A percentile compares a stretch with the other conserved stretches of the same genome.
Evolutionary conservation across 2,888 invertebrate genomes (phyloP).

Genomic region (Cecidostiba fungosa): DNA sequence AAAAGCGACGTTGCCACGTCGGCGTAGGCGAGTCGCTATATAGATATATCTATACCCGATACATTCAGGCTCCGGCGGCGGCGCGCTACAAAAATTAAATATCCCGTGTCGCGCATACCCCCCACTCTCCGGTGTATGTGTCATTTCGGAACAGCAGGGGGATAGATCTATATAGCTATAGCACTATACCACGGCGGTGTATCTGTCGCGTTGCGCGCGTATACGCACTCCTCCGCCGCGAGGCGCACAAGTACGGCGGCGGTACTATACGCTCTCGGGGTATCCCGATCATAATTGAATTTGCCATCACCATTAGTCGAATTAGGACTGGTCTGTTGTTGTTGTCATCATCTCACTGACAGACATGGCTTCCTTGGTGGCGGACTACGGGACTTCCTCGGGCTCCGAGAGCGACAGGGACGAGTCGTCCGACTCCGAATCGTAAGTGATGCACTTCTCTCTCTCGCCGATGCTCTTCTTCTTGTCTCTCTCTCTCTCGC

Average conservation of each 20-base stretch:
- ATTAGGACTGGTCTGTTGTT: not conserved
- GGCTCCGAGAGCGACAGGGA: slow-evolving; percentile 82
- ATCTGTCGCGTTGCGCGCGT: not conserved
- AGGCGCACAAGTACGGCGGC: slow-evolving; percentile 23
- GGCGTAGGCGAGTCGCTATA: not conserved
- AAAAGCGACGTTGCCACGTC: slow-evolving; percentile 9
- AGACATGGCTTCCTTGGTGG: slow-evolving; percentile 85
- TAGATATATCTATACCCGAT: not conserved
- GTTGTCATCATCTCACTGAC: not conserved
- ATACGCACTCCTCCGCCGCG: slow-evolving; percentile 39
- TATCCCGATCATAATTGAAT: slow-evolving; percentile 34
- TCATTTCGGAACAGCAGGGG: too few species aligned
- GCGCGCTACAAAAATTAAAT: not conserved
- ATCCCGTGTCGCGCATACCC: not conserved
- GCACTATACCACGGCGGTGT: not conserved
- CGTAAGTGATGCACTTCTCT: slow-evolving; percentile 74
- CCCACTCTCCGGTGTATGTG: not conserved
- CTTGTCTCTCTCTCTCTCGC: not conserved
- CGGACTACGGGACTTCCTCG: slow-evolving; percentile 85
- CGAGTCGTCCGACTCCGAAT: slow-evolving; percentile 70
- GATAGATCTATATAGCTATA: not conserved
- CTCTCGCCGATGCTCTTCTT: not conserved
- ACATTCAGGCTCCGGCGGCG: not conserved
- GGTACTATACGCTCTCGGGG: slow-evolving; percentile 14
- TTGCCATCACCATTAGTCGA: slow-evolving; percentile 31